These are phyloP conservation scores for Propithecus perrieri DNA, from an alignment of 2,797 vertebrate genomes.

Conservation along the genomic window DNA sequence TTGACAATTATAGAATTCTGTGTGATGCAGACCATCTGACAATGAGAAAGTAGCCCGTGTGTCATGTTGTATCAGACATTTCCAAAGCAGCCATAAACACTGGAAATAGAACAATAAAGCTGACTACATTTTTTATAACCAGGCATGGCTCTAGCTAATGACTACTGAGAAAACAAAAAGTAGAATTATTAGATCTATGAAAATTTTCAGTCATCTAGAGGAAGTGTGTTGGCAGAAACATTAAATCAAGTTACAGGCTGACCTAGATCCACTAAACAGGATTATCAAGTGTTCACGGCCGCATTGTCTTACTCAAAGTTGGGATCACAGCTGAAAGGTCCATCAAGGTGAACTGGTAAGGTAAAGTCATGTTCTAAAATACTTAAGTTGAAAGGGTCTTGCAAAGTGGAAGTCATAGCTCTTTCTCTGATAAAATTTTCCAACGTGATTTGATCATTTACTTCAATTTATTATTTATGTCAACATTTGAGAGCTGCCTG, in stretches of 20 bases:
- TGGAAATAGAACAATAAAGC: neutral
- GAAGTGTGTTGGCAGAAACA: neutral
- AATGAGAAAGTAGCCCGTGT: neutral
- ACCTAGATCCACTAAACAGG: neutral
- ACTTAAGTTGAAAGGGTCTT: neutral
- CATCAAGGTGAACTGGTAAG: neutral
- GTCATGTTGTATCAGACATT: neutral
- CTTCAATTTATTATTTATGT: slow-evolving; percentile 59
- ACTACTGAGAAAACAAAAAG: slow-evolving; percentile 37
- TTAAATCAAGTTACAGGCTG: neutral
- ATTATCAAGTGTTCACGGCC: neutral
- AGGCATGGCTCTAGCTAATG: neutral
- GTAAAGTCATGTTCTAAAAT: neutral
- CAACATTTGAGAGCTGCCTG: neutral
- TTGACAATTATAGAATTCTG: neutral
- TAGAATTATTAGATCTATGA: neutral
- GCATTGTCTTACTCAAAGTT: neutral
- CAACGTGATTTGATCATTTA: slow-evolving; percentile 61
- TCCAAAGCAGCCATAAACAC: neutral
- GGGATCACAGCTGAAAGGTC: neutral
- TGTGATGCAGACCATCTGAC: neutral
- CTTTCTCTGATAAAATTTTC: slow-evolving; percentile 63
- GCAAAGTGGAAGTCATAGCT: neutral
- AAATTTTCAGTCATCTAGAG: neutral
- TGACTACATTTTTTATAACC: neutral